A percentile compares a stretch with the other conserved stretches of the same genome.
Evolutionary conservation across 2,113 vertebrate genomes (phyloP).

Genomic region (Connochaetes taurinus): DNA sequence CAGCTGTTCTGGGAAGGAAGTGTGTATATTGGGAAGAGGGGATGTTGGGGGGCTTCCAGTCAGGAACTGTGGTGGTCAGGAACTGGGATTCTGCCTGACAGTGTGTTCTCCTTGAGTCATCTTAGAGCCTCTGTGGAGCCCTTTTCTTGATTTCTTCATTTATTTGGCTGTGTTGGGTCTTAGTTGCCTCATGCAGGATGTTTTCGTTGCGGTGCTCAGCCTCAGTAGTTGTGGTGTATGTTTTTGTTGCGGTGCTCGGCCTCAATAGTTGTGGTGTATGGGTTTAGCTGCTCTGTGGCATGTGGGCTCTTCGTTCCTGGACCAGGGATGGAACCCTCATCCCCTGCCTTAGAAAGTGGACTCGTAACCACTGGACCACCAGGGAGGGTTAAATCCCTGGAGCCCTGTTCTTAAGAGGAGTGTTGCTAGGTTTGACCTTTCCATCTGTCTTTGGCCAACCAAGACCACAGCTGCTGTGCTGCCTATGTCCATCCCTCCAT

Average conservation of each 20-base stretch:
- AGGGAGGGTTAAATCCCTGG: not conserved
- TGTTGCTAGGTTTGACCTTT: not conserved
- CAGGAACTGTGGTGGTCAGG: not conserved
- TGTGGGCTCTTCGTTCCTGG: not conserved
- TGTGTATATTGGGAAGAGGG: not conserved
- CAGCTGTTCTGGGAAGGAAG: not conserved
- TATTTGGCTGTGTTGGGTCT: not conserved
- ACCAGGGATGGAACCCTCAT: not conserved
- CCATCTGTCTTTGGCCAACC: not conserved
- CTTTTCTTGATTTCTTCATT: not conserved
- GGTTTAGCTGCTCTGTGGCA: not conserved
- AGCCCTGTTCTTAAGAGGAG: not conserved
- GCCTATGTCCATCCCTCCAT: no score
- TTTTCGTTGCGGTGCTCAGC: not conserved
- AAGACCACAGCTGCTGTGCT: not conserved
- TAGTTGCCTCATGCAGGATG: not conserved
- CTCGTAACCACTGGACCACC: not conserved
- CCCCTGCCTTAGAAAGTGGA: not conserved
- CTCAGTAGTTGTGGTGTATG: not conserved
- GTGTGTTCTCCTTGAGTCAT: not conserved
- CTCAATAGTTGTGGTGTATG: not conserved
- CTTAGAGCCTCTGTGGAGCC: not conserved
- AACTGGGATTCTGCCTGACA: not conserved
- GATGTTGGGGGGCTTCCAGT: not conserved
- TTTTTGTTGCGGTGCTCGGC: not conserved